A percentile compares a stretch with the other conserved stretches of the same genome.
Evolutionary conservation across 1,140 invertebrate genomes (phyloP).

Genomic region (Octopus sinensis): DNA sequence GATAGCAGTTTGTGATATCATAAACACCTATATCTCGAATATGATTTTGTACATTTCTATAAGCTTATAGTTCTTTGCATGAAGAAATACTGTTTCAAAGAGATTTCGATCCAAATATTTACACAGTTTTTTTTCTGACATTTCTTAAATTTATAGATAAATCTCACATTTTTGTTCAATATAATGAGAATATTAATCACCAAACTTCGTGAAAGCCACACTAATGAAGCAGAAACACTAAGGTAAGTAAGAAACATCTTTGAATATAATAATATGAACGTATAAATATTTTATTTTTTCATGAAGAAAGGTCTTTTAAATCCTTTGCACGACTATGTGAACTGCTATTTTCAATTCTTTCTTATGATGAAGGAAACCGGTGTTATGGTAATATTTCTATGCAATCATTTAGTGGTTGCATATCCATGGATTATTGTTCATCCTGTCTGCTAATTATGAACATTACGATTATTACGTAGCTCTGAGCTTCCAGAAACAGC

Average conservation of each 20-base stretch:
- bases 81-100: no score
- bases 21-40: no score
- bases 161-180: conserved; percentile 50
- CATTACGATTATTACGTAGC: no score
- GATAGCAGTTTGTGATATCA: no score
- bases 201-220: conserved; percentile 49
- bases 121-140: no score
- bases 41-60: no score
- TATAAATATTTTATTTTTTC: background rate
- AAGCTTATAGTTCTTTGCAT: no score
- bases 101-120: no score
- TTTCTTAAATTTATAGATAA: conserved; percentile 29
- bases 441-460: no score
- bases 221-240: conserved; percentile 53
- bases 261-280: background rate
- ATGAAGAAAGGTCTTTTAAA: background rate
- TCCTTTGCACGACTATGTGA: background rate
- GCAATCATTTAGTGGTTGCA: background rate
- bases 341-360: background rate
- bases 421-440: background rate
- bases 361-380: background rate
- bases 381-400: background rate
- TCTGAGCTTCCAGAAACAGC: no score
- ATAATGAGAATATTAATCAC: conserved; percentile 50
- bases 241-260: conserved; percentile 34